Percentiles rank a stretch among this genome's conserved stretches.
phyloP scores from a whole-genome alignment of 2,797 vertebrate genomes.

The Enoplosus armatus region DNA sequence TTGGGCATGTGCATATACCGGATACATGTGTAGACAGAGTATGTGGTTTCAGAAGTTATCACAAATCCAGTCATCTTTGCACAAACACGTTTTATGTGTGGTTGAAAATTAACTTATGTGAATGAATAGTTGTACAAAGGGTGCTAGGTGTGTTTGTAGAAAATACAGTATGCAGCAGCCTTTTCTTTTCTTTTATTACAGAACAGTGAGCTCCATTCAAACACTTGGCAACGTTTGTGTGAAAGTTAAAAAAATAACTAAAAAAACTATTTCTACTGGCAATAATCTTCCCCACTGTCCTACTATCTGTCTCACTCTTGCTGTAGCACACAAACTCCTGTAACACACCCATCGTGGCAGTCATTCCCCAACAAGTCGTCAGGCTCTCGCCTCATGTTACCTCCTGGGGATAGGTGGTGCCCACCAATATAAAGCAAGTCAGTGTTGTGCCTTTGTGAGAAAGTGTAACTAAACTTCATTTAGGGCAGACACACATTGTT shows the following conservation, averaged over 20 bases:
- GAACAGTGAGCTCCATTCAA: slow-evolving; percentile 30
- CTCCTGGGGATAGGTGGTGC: slow-evolving; percentile 50
- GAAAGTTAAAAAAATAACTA: too few relatives aligned
- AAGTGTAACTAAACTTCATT: slow-evolving; percentile 64
- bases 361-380: slow-evolving; percentile 1
- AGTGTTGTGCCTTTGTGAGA: slow-evolving; percentile 59
- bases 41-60: slow-evolving; percentile 14
- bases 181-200: slow-evolving; percentile 17
- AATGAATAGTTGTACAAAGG: slow-evolving; percentile 54
- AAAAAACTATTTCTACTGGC: too few relatives aligned
- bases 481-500: slow-evolving; percentile 56
- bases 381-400: slow-evolving; percentile 54
- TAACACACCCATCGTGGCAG: not conserved
- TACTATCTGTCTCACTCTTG: not conserved
- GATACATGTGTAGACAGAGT: not conserved
- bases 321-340: slow-evolving; percentile 4
- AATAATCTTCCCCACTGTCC: not conserved
- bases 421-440: slow-evolving; percentile 39
- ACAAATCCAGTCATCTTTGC: slow-evolving; percentile 34
- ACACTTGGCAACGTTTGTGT: slow-evolving; percentile 16
- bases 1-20: not conserved
- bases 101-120: slow-evolving; percentile 67
- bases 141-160: slow-evolving; percentile 51
- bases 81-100: slow-evolving; percentile 27
- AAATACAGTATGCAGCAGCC: slow-evolving; percentile 1